Base-by-base conservation (phyloP, 2,113 vertebrate genomes). In the Malaclemys terrapin region DNA sequence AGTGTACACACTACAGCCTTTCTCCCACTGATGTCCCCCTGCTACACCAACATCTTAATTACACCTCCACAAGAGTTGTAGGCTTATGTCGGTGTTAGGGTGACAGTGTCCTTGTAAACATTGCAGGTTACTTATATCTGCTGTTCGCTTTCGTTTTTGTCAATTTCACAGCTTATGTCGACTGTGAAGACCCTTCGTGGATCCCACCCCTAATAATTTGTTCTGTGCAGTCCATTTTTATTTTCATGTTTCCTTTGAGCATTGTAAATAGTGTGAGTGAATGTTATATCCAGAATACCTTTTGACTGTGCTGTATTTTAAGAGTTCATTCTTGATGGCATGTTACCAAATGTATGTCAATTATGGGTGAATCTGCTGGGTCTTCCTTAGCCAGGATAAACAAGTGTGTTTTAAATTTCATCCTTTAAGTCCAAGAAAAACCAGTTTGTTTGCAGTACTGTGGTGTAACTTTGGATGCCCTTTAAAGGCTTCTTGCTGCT, bases 381-480 rank as follows among this genome's bases (percentile, higher is more conserved):
- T 47, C 42, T 47, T 78, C 22, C 75, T 47, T 45, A 27, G 11
- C 42, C 38, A 94, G 85, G 81, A 38, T 88, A 75, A 75, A 89
- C 62, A 78, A 65, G 9, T 19, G 53, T 92, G 45, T 75, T 13
- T 90, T 93, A 88, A 92, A 75, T 27, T 91, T 80, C 79, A 91
- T 56, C 49, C 54, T 94, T 93, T 75, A 82, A 85, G 75, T 76
- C n/a, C 72, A 86, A 82, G 72, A 45, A 17, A 52, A 82, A 2
- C 0, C 0, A 87, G 85, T n/a, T 12, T 29, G 53, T 91, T 93
- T 79, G 88, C 82, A 4, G 19, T 78, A 83, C 84, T 96, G 75
- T 78, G 72, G n/a, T 76, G 42, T 45, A 76, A 76, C 38, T 25
- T 95, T 93, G 81, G 80, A 24, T 91, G 38, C 92, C 88, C 65